These are phyloP conservation scores for Neodiprion lecontei DNA, from an alignment of 1,140 invertebrate genomes.

Conservation along the genomic window DNA sequence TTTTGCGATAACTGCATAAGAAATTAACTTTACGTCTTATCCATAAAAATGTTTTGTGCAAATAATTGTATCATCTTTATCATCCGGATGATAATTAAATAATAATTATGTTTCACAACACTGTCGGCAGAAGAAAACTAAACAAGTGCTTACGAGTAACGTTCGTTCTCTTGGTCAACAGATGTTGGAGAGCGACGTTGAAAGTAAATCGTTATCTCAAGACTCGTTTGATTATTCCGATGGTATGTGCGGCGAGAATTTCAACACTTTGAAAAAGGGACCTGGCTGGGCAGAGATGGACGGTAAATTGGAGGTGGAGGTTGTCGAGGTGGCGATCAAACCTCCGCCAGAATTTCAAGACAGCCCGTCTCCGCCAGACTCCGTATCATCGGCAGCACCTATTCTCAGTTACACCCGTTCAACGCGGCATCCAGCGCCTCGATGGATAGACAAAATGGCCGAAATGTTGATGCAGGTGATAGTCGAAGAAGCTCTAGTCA, in stretches of 20 bases:
- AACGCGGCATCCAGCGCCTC: conserved; percentile 35
- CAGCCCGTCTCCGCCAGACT: conserved; percentile 57
- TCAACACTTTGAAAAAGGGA: conserved; percentile 82
- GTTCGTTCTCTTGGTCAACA: conserved; percentile 38
- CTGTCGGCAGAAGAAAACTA: not conserved
- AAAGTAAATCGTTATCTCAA: conserved; percentile 69
- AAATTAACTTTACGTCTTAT: no score
- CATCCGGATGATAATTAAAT: not conserved
- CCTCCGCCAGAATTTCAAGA: conserved; percentile 84
- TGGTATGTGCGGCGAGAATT: conserved; percentile 78
- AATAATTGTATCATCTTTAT: not conserved
- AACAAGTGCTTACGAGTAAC: not conserved
- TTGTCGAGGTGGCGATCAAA: conserved; percentile 69
- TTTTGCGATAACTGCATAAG: no score
- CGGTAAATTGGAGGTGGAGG: conserved; percentile 54
- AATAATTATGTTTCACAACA: conserved; percentile 9
- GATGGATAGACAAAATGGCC: conserved; percentile 50
- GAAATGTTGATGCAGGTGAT: conserved; percentile 48
- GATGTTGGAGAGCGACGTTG: conserved; percentile 73
- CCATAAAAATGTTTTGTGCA: no score
- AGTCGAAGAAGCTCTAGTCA: conserved; percentile 52
- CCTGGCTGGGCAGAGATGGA: conserved; percentile 65
- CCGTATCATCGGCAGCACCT: conserved; percentile 49
- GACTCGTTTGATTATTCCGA: conserved; percentile 73
- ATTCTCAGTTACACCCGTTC: conserved; percentile 43